Evolutionary conservation across 2,888 invertebrate genomes (phyloP).

Genomic region (Gastracanthus pulcherrimus): DNA sequence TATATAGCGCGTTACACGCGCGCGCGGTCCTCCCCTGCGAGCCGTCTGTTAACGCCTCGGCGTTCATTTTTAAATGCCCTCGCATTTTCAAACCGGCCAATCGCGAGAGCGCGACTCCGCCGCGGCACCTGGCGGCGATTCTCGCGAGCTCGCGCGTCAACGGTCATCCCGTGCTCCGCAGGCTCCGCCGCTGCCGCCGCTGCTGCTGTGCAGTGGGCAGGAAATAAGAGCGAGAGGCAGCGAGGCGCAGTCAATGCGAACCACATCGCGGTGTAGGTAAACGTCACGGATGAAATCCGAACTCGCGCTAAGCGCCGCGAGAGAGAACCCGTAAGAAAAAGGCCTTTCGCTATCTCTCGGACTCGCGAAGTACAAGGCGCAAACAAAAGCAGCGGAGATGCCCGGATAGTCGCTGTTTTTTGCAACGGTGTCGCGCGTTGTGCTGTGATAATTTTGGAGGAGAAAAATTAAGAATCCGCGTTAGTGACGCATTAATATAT

Average conservation of each 20-base stretch:
- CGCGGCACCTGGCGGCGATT: neutral
- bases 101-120: neutral
- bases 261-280: neutral
- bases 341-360: too few relatives aligned
- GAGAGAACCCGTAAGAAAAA: neutral
- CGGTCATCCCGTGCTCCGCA: neutral
- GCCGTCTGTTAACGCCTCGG: constrained; percentile 8
- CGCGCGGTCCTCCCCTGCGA: neutral
- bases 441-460: constrained; percentile 9
- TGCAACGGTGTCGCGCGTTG: neutral
- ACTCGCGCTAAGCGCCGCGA: too few relatives aligned
- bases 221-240: neutral
- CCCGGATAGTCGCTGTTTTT: neutral
- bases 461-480: neutral
- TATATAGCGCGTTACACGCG: neutral
- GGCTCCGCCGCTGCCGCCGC: neutral
- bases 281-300: constrained; percentile 19
- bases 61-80: constrained; percentile 63
- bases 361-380: too few relatives aligned
- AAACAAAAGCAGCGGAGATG: constrained; percentile 42
- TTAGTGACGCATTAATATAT: constrained; percentile 9
- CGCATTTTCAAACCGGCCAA: constrained; percentile 59
- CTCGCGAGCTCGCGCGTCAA: neutral
- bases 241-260: neutral
- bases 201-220: neutral